Evolutionary conservation across 2,797 vertebrate genomes (phyloP), one percentile per base, ranked within the genome.

Genomic region (Spinibarbus caldwelli): DNA sequence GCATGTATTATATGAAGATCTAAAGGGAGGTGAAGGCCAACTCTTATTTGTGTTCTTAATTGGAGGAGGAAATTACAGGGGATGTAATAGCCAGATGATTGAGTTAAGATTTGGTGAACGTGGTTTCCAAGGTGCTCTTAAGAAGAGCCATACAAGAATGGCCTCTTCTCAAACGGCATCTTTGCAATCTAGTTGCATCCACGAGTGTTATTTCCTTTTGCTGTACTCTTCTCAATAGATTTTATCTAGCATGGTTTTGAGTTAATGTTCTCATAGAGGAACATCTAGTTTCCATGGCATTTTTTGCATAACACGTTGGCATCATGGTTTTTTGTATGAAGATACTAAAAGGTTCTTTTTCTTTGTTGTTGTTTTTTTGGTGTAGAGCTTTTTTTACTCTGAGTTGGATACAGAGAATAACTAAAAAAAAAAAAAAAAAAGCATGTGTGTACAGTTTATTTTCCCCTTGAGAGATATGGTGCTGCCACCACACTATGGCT

Each of bases 41-140:
- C 19, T 54, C 64, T 19, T 72, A 82, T 82, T 82, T 87, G 52
- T 72, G 15, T 57, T 68, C 70, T 85, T 87, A 85, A 85, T 73
- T 85, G 45, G 34, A 47, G 8, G 26, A 72, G 77, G 4, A 67
- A 54, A 79, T 73, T 31, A 41, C 57, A 73, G 57, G 45, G 49
- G 45, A 75, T 34, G 71, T 68, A 77, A 81, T 70, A 26, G 62
- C 14, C 34, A 23, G 38, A 59, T 47, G 49, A 80, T 59, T 70
- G 78, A 80, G 23, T 62, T 80, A 49, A 68, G 43, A 68, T 76
- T 72, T 17, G 23, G 34, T 87, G 10, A 82, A 54, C 14, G 8
- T 64, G 43, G 71, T 78, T 78, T 71, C 14, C 43, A 64, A 45
- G 72, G 66, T 43, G 5, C 45, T 70, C 29, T 45, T n/a, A 47